Base-by-base conservation (phyloP, 2,888 invertebrate genomes). In the Priocnemis perturbator region DNA sequence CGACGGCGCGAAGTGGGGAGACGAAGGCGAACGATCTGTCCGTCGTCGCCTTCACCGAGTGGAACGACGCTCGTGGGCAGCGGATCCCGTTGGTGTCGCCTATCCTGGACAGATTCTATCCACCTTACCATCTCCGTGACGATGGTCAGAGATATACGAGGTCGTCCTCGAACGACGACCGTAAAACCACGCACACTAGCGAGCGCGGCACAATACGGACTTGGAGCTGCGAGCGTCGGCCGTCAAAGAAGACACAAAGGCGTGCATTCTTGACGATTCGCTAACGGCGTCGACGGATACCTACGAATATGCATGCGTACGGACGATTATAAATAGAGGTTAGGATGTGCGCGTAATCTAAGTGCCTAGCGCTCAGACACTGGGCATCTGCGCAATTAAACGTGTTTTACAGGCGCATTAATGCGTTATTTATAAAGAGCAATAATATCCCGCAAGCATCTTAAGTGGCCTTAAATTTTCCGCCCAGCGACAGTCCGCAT, bases 51-150 rank as follows among this genome's bases (percentile, higher is more conserved):
- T 74, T 60, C 74, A 62, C 58, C 64, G 50, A 81, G 80, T 78
- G 79, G 75, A 78, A 82, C 81, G 83, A 74, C 57, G 61, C 74
- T 79, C 77, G 81, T 81, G 78, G 83, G 81, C 71, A 78, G 82
- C 60, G 71, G 61, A 74, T 84, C 81, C 85, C 84, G 85, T 85
- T 85, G 74, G 64, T 76, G 81, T 81, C 81, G 76, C 71, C 55
- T 37, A 67, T 67, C 64, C 66, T 44, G 23, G 44, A 47, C 23
- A 55, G 56, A 64, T 60, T 57, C 57, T 52, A 48, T 50, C 45
- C 50, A 52, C 56, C 48, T 44, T 15, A 47, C 60, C 56, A 19
- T 45, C 55, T 26, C 48, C 60, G 60, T 57, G 50, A 68, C 52
- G 55, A 64, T 50, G 64, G 57, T 11, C 37, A 37, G 37, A 37